Conservation (phyloP, 1,140 invertebrate species). For the Listronotus oregonensis region DNA sequence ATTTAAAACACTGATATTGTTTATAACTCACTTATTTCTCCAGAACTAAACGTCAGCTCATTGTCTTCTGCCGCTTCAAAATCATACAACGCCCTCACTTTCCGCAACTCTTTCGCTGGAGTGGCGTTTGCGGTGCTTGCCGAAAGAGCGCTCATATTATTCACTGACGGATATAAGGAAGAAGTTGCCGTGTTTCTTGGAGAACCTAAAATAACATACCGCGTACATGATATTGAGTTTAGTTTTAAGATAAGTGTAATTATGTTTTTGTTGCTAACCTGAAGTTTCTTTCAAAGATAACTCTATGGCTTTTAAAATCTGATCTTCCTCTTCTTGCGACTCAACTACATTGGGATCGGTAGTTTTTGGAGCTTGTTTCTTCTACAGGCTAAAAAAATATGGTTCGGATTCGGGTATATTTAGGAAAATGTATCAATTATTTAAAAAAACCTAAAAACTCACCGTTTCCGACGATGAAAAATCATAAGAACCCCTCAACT, state of each 20-base stretch:
- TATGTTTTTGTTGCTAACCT: constrained; percentile 10
- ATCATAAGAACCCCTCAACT: constrained; percentile 76
- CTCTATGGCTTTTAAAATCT: constrained; percentile 94
- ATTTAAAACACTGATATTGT: too few species aligned
- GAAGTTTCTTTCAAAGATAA: constrained; percentile 85
- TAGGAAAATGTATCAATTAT: too few species aligned
- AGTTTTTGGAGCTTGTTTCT: constrained; percentile 52
- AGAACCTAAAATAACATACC: constrained; percentile 53
- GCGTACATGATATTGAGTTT: too few species aligned
- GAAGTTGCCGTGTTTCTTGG: constrained; percentile 50
- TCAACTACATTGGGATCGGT: constrained; percentile 73
- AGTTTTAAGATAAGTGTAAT: too few species aligned
- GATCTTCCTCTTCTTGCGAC: constrained; percentile 89
- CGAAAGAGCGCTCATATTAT: constrained; percentile 21
- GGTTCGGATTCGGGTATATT: too few species aligned
- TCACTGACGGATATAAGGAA: constrained; percentile 28
- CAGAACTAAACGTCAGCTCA: constrained; percentile 94
- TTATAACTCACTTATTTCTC: constrained; percentile 82
- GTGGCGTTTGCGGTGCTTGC: constrained; percentile 49
- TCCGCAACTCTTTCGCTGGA: constrained; percentile 63
- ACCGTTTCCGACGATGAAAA: constrained; percentile 66
- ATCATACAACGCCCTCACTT: constrained; percentile 95
- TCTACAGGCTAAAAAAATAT: constrained; percentile 37
- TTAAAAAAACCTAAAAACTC: constrained; percentile 37
- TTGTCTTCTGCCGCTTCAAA: constrained; percentile 99